Evolutionary conservation across 30 jellyfish, hydroid and myxozoan genomes (phyloP), one percentile per base, ranked within the genome.

Genomic region (Hydra vulgaris): DNA sequence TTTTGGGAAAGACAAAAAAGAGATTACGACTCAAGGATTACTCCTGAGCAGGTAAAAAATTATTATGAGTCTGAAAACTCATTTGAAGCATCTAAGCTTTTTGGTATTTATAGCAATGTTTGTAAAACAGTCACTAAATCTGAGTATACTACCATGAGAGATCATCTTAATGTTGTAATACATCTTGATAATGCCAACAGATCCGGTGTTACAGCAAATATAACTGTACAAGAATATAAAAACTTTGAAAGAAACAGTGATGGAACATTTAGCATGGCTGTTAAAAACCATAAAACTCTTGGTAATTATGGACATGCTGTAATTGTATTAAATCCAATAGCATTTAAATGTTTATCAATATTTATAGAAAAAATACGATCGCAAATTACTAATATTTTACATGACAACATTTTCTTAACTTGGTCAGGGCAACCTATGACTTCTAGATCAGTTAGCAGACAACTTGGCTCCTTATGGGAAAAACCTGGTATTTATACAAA

Each of bases 211-310:
- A n/a, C 71, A 8, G 71, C 83, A n/a, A 75, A 53, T 53, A 26
- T 75, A 25, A 75, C 69, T n/a, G n/a, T 75, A 75, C 0, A 75
- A 24, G 83, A 75, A 75, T 75, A 8, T 75, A 70, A 7, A 27
- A 53, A 18, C 40, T 1, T n/a, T 25, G 0, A 25, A 25, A 73
- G 21, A 20, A 67, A 22, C n/a, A 71, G 20, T 7, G 83, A 75
- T 75, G 83, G 67, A 25, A 8, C 71, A 24, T 74, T 7, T 74
- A 20, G 22, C 23, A 74, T 74, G 25, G 18, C 52, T 25, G 83
- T 75, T n/a, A 20, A 70, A 23, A 70, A 75, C 20, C 83, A 75
- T 70, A 75, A 75, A 75, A 75, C 83, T 1, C 26, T 75, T 75
- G 72, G 25, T 53, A 70, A 21, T 21, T 70, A 75, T 75, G 76